Conservation (phyloP, 2,888 invertebrate species). For the Tricholauxania praeusta region DNA sequence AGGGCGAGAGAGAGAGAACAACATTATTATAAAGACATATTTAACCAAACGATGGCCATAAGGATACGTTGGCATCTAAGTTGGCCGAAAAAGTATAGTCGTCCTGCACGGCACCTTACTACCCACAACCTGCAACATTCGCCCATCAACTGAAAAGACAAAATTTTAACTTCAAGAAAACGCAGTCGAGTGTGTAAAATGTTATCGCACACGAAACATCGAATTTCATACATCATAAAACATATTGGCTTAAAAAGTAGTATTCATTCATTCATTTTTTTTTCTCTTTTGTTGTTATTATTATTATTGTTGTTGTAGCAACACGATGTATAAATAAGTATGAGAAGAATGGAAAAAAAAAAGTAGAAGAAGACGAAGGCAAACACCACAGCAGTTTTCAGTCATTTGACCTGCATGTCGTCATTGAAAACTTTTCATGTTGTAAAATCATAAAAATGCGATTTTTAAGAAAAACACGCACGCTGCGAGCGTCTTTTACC, state of each 20-base stretch:
- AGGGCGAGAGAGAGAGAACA: background rate
- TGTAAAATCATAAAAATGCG: slow-evolving; percentile 1
- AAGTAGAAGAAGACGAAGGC: too few species aligned
- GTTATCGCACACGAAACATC: slow-evolving; percentile 54
- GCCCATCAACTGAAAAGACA: too few species aligned
- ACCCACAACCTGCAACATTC: too few species aligned
- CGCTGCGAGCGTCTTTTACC: too few species aligned
- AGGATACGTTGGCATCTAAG: background rate
- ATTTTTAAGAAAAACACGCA: slow-evolving; percentile 1
- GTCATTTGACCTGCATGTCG: too few species aligned
- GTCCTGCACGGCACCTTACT: background rate
- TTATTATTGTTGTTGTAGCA: too few species aligned
- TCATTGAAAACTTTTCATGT: background rate
- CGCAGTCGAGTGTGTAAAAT: slow-evolving; percentile 40
- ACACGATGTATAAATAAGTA: too few species aligned
- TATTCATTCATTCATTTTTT: slow-evolving; percentile 31
- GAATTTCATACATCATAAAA: slow-evolving; percentile 64
- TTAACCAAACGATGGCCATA: background rate
- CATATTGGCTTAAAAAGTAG: slow-evolving; percentile 63
- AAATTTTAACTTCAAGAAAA: slow-evolving; percentile 7
- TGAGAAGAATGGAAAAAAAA: too few species aligned
- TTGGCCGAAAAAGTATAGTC: background rate
- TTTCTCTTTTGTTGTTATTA: too few species aligned
- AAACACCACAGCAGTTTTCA: too few species aligned
- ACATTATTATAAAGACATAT: background rate